These are phyloP conservation scores for Sphaerophoria taeniata DNA, from an alignment of 2,888 invertebrate genomes.

Conservation along the genomic window DNA sequence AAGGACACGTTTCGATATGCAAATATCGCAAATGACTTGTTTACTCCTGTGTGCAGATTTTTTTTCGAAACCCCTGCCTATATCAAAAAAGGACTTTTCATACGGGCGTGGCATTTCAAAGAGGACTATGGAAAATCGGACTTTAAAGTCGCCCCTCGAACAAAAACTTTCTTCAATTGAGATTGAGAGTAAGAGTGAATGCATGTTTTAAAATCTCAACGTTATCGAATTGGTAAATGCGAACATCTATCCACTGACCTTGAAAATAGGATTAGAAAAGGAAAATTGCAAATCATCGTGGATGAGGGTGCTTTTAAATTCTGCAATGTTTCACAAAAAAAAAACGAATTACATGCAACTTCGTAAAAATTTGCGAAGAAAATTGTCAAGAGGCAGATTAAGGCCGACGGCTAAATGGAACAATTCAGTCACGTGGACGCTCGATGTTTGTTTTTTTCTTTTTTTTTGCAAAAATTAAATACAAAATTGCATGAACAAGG, in stretches of 20 bases:
- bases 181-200: background rate
- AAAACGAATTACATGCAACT: constrained; percentile 38
- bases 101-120: constrained; percentile 55
- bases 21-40: constrained; percentile 67
- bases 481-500: too few relatives aligned
- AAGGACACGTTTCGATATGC: constrained; percentile 63
- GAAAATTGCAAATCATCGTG: constrained; percentile 59
- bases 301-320: constrained; percentile 35
- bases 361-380: background rate
- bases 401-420: constrained; percentile 22
- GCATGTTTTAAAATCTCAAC: background rate
- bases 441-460: background rate
- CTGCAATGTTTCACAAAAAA: constrained; percentile 44
- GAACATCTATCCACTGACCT: constrained; percentile 80
- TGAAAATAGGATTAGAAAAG: constrained; percentile 80
- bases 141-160: constrained; percentile 33
- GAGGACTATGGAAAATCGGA: constrained; percentile 22
- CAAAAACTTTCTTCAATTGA: background rate
- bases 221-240: background rate
- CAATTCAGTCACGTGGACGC: constrained; percentile 39
- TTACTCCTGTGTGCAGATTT: constrained; percentile 41
- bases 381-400: background rate
- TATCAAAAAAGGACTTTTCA: background rate
- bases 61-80: background rate
- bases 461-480: constrained; percentile 5